Base-by-base conservation (phyloP, 2,113 vertebrate genomes). In the Plectropomus leopardus region DNA sequence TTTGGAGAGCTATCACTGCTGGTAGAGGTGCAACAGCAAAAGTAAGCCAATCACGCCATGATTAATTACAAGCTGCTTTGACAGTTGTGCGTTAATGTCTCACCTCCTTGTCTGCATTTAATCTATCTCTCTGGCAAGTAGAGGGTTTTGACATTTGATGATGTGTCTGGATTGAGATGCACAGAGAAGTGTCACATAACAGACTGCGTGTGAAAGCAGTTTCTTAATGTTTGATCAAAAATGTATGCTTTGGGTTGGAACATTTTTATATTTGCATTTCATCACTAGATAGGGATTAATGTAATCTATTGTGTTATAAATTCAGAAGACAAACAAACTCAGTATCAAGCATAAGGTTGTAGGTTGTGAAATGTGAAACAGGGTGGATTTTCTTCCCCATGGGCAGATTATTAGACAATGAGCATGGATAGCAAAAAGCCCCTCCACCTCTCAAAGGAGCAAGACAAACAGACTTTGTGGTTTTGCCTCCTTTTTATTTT, bases 11-110 rank as follows among this genome's bases (percentile, higher is more conserved):
- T 50, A 9, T 23, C 42, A 48, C 53, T 72, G 58, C 59, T 50
- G 54, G 16, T 58, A 8, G 53, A 85, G 72, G 80, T 79, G 72
- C 54, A 76, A 70, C 51, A 57, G 16, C n/a, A 8, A 70, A 48
- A 23, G 19, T 66, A 36, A 75, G 64, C 55, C 8, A 1, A 24
- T 50, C 61, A 17, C 13, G 7, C 16, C 51, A 15, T 63, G n/a
- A 79, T 48, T 68, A 72, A 78, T 67, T 28, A 1, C 36, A 40
- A 16, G 4, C 42, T 57, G 45, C 50, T 63, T 76, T 82, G 84
- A 76, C 70, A 78, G 76, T 3, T 82, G 28, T 36, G 32, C 1
- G 1, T 58, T 40, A 69, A 66, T 30, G 30, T 57, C 32, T 84
- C 48, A 47, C 47, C 13, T 26, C 40, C 57, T 50, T 74, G 10